phyloP scores from a whole-genome alignment of 2,797 vertebrate genomes.

The Bryconaethiops microstoma region DNA sequence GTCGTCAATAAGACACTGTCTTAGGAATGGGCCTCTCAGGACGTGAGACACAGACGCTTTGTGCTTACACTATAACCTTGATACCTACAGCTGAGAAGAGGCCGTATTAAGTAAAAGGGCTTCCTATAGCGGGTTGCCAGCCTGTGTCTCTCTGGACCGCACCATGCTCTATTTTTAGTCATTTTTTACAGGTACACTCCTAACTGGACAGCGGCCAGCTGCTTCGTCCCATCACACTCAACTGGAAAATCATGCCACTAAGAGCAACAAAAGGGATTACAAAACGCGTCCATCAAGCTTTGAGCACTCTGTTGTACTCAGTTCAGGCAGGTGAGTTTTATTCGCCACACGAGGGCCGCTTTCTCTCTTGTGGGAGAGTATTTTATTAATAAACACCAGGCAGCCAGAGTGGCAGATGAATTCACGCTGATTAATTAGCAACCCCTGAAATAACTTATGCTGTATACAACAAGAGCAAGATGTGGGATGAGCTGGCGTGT shows the following conservation, averaged over 20 bases:
- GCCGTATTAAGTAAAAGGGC: neutral
- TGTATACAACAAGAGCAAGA: conserved; percentile 40
- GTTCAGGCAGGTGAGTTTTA: conserved; percentile 50
- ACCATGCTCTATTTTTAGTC: conserved; percentile 33
- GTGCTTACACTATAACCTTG: neutral
- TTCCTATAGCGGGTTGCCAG: neutral
- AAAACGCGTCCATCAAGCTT: conserved; percentile 47
- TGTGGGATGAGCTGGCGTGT: conserved; percentile 37
- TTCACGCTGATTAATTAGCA: conserved; percentile 57
- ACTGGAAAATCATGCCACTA: conserved; percentile 44
- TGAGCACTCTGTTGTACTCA: conserved; percentile 33
- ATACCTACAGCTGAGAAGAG: neutral
- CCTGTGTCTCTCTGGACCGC: conserved; percentile 1
- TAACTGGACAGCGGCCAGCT: conserved; percentile 5
- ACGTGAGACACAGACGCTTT: conserved; percentile 1
- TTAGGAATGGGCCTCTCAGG: neutral
- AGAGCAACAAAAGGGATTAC: conserved; percentile 41
- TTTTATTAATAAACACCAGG: conserved; percentile 57
- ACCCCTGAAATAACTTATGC: conserved; percentile 51
- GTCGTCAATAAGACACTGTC: neutral
- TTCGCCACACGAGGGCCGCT: conserved; percentile 37
- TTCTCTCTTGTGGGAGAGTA: conserved; percentile 22
- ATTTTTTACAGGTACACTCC: conserved; percentile 10
- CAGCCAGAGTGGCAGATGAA: conserved; percentile 42
- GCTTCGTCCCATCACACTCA: conserved; percentile 20